A percentile compares a stretch with the other conserved stretches of the same genome.
Conservation (phyloP, 2,888 invertebrate genomes). For the Acronicta aceris region DNA sequence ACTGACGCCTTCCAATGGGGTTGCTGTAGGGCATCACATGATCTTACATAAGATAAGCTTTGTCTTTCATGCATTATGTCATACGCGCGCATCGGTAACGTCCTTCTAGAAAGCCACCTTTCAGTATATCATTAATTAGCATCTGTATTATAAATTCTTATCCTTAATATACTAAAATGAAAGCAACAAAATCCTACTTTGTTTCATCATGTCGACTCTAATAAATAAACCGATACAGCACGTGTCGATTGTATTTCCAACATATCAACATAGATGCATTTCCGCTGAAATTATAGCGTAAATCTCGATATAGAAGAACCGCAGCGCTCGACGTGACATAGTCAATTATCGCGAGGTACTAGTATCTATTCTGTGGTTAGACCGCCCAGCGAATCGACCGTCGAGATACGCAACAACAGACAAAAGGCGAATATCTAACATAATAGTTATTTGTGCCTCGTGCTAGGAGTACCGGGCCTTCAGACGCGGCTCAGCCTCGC, state of each 20-base stretch:
- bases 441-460: conserved; percentile 25
- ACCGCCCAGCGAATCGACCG: conserved; percentile 9
- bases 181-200: too few species aligned
- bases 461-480: conserved; percentile 24
- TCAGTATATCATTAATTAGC: too few species aligned
- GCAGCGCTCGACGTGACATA: conserved; percentile 13
- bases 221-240: too few species aligned
- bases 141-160: too few species aligned
- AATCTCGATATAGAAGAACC: conserved; percentile 8
- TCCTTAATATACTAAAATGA: too few species aligned
- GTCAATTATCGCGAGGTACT: conserved; percentile 27
- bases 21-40: too few species aligned
- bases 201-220: too few species aligned
- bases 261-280: conserved; percentile 31
- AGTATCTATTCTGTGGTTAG: background rate
- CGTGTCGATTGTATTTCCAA: background rate
- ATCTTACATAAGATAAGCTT: too few species aligned
- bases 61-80: too few species aligned
- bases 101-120: too few species aligned
- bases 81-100: too few species aligned
- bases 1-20: too few species aligned
- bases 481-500: conserved; percentile 26
- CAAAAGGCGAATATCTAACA: conserved; percentile 27
- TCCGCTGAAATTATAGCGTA: conserved; percentile 14
- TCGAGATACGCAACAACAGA: conserved; percentile 12